phyloP scores from a whole-genome alignment of 2,888 invertebrate species.

The Scaptomyza parva region DNA sequence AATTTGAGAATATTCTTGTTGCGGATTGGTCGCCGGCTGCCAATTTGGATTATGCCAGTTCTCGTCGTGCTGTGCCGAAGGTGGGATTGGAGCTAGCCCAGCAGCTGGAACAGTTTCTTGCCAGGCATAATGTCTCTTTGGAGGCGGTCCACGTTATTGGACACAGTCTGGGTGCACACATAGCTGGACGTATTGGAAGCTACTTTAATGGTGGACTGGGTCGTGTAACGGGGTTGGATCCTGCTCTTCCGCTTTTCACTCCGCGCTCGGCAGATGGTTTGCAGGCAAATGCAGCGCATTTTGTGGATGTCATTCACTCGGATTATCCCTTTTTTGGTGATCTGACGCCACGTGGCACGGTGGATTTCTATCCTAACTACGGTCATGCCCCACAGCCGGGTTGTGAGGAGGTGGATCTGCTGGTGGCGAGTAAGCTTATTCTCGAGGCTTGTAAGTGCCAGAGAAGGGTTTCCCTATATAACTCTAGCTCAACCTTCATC shows the following conservation, averaged over 20 bases:
- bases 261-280: slow-evolving; percentile 76
- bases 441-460: slow-evolving; percentile 74
- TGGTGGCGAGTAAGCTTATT: slow-evolving; percentile 76
- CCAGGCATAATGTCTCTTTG: slow-evolving; percentile 44
- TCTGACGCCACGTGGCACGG: slow-evolving; percentile 78
- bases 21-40: slow-evolving; percentile 83
- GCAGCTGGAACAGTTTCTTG: slow-evolving; percentile 73
- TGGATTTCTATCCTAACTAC: slow-evolving; percentile 84
- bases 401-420: slow-evolving; percentile 80
- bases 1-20: slow-evolving; percentile 76
- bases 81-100: slow-evolving; percentile 71
- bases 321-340: slow-evolving; percentile 83
- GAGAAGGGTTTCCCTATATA: no score
- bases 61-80: slow-evolving; percentile 70
- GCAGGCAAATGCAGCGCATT: slow-evolving; percentile 70
- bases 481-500: not conserved
- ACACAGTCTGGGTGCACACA: slow-evolving; percentile 84
- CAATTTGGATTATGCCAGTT: slow-evolving; percentile 73
- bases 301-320: slow-evolving; percentile 84
- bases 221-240: slow-evolving; percentile 83
- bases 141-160: slow-evolving; percentile 81
- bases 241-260: slow-evolving; percentile 83
- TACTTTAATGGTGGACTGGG: slow-evolving; percentile 82
- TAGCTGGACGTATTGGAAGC: slow-evolving; percentile 81
- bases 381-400: slow-evolving; percentile 83